A percentile compares a stretch with the other conserved stretches of the same genome.
These are phyloP conservation scores for Agrotis puta DNA, from an alignment of 2,888 invertebrate genomes.

Conservation along the genomic window DNA sequence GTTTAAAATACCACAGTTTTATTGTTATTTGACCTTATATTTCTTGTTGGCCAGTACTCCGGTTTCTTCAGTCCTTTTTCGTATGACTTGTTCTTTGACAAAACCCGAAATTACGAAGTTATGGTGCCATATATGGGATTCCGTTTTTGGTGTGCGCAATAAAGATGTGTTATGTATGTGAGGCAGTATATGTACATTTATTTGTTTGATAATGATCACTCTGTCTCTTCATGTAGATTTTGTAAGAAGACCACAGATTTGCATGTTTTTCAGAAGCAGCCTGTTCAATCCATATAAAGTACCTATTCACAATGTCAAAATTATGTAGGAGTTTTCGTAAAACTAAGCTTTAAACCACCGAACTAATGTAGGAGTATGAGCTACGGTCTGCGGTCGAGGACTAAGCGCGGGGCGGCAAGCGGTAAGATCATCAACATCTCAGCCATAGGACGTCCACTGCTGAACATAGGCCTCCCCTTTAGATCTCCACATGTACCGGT, in stretches of 20 bases:
- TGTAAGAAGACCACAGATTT: not conserved
- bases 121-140: slow-evolving; percentile 29
- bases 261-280: not conserved
- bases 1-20: slow-evolving; percentile 45
- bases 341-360: not conserved
- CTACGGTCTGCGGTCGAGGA: too few relatives aligned
- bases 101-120: slow-evolving; percentile 38
- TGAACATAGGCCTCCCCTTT: too few relatives aligned
- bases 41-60: slow-evolving; percentile 26
- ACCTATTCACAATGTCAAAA: not conserved
- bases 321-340: not conserved
- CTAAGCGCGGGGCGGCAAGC: too few relatives aligned
- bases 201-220: slow-evolving; percentile 29
- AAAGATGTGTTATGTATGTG: slow-evolving; percentile 20
- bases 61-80: slow-evolving; percentile 41
- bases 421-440: too few relatives aligned
- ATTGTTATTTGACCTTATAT: slow-evolving; percentile 60
- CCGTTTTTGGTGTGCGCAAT: slow-evolving; percentile 52
- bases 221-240: slow-evolving; percentile 21
- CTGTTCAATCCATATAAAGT: not conserved
- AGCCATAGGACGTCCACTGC: too few relatives aligned
- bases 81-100: slow-evolving; percentile 25
- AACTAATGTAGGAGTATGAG: too few relatives aligned
- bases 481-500: too few relatives aligned
- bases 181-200: slow-evolving; percentile 23